These are phyloP conservation scores for Tenthredo scrophulariae DNA, from an alignment of 2,888 invertebrate species.

Conservation along the genomic window DNA sequence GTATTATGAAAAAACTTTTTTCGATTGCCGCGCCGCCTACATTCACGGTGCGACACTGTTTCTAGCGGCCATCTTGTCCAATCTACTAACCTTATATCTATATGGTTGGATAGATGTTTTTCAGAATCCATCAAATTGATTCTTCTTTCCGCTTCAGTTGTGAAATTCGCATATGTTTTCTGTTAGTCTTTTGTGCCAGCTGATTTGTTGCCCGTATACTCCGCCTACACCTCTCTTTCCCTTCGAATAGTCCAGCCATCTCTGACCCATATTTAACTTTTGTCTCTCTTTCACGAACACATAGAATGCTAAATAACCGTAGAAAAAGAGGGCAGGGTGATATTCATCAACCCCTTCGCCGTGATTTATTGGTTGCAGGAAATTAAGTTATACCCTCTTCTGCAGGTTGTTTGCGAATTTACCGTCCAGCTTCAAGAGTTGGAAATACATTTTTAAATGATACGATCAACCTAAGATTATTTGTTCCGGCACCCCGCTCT, in stretches of 20 bases:
- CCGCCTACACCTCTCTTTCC: not conserved
- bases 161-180: not conserved
- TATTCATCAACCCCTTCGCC: slow-evolving; percentile 32
- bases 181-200: not conserved
- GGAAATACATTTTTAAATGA: slow-evolving; percentile 4
- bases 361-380: slow-evolving; percentile 35
- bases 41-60: too few relatives aligned
- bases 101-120: not conserved
- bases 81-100: too few relatives aligned
- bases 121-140: slow-evolving; percentile 9
- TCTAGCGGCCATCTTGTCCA: too few relatives aligned
- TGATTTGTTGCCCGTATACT: slow-evolving; percentile 23
- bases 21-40: too few relatives aligned
- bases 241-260: not conserved
- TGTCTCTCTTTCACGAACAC: slow-evolving; percentile 18
- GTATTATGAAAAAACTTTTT: too few relatives aligned
- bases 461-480: slow-evolving; percentile 21
- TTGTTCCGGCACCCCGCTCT: not conserved
- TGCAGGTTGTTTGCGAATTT: slow-evolving; percentile 23
- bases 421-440: not conserved
- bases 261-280: not conserved
- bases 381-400: slow-evolving; percentile 30
- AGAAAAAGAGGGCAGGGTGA: slow-evolving; percentile 16
- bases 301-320: slow-evolving; percentile 32
- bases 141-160: not conserved